These are phyloP conservation scores for Odocoileus virginianus DNA, from an alignment of 2,113 vertebrate species.

Conservation along the genomic window DNA sequence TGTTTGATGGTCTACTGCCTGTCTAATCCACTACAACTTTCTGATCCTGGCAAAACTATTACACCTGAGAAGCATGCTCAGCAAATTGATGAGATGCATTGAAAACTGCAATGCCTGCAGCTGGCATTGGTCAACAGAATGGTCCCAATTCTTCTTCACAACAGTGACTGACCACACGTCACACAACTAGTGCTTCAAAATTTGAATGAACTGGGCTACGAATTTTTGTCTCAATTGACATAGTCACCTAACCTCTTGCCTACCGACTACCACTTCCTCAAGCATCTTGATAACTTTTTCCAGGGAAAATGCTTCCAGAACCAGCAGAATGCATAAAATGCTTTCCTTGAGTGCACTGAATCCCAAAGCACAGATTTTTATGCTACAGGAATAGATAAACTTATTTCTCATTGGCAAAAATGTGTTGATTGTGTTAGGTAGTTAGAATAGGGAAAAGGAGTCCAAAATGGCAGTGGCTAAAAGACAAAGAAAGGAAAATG, in stretches of 20 bases:
- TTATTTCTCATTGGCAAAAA: not conserved
- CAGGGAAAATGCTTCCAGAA: not conserved
- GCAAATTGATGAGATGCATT: not conserved
- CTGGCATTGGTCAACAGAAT: not conserved
- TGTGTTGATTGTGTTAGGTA: not conserved
- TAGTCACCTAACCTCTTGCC: not conserved
- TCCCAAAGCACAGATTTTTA: not conserved
- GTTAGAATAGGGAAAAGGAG: not conserved
- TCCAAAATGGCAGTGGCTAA: not conserved
- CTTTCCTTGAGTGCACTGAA: not conserved
- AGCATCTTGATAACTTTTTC: not conserved
- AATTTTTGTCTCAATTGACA: not conserved
- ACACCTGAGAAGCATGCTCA: not conserved
- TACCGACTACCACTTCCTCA: not conserved
- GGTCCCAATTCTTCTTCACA: not conserved
- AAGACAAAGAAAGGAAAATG: not conserved
- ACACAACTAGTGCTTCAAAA: not conserved
- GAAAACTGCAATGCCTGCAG: not conserved
- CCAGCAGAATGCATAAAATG: not conserved
- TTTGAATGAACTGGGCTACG: not conserved
- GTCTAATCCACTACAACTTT: not conserved
- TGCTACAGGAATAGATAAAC: not conserved
- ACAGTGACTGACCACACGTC: not conserved
- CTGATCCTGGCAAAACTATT: not conserved
- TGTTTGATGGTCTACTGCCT: not conserved